These are phyloP conservation scores for Anoplophora glabripennis DNA, from an alignment of 1,140 invertebrate species.

Conservation along the genomic window DNA sequence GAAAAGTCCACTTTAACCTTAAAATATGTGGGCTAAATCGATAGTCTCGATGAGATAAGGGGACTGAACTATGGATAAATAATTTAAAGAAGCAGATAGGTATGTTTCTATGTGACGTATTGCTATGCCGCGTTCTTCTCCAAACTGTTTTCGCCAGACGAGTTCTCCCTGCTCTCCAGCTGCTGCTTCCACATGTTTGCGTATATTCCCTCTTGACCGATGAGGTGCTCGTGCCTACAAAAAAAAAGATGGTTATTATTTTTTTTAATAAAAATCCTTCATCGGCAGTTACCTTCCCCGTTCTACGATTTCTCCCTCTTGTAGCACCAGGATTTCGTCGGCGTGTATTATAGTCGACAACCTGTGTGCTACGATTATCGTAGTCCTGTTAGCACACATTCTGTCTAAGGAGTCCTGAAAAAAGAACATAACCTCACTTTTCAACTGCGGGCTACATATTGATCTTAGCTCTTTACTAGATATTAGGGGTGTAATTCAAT, in stretches of 20 bases:
- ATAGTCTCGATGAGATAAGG: no score
- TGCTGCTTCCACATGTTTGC: slow-evolving; percentile 89
- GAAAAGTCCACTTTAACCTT: no score
- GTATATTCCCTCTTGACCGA: slow-evolving; percentile 68
- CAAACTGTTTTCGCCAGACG: slow-evolving; percentile 22
- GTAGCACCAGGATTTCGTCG: slow-evolving; percentile 87
- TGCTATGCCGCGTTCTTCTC: slow-evolving; percentile 17
- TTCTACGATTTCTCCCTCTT: slow-evolving; percentile 89
- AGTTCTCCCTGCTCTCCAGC: slow-evolving; percentile 53
- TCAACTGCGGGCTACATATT: no score
- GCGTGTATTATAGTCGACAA: slow-evolving; percentile 92
- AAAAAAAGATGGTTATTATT: slow-evolving; percentile 51
- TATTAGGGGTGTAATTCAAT: no score
- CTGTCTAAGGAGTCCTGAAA: slow-evolving; percentile 58
- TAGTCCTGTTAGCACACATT: slow-evolving; percentile 81
- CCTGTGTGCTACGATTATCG: slow-evolving; percentile 89
- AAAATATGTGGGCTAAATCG: no score
- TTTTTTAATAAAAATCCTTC: background rate
- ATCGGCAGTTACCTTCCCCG: slow-evolving; percentile 66
- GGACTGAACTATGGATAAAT: no score
- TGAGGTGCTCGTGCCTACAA: slow-evolving; percentile 74
- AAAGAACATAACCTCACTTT: background rate
- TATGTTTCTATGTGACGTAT: no score
- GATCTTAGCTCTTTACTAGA: no score
- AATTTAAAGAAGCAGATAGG: no score